phyloP scores from a whole-genome alignment of 2,113 vertebrate species.

The Planiliza haematocheilus region DNA sequence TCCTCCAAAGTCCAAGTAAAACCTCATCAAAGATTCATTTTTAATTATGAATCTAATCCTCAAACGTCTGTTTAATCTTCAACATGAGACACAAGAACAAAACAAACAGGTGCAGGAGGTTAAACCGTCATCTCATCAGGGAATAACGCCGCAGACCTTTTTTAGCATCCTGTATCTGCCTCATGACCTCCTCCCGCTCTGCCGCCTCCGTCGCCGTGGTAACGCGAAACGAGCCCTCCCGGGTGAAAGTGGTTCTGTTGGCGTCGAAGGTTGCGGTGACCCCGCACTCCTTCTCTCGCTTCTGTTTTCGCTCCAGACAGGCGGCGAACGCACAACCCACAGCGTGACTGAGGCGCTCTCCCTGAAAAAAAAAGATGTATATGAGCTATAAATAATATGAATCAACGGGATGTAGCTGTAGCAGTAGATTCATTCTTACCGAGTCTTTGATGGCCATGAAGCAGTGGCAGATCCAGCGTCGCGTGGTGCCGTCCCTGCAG shows the following conservation, averaged over 20 bases:
- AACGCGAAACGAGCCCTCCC: constrained; percentile 97
- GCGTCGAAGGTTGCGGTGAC: constrained; percentile 98
- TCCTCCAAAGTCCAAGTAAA: neutral
- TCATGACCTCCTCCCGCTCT: constrained; percentile 96
- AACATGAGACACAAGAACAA: too few species aligned
- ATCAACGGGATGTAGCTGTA: neutral
- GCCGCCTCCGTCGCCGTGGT: constrained; percentile 97
- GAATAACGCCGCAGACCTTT: constrained; percentile 82
- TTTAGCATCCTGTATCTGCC: constrained; percentile 94
- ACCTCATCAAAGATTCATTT: neutral
- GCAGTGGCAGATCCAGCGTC: constrained; percentile 99
- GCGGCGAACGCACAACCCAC: constrained; percentile 98
- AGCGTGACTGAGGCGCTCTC: constrained; percentile 96
- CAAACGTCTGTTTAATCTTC: too few species aligned
- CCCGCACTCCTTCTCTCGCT: constrained; percentile 98
- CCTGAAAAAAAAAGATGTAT: too few species aligned
- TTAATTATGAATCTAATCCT: too few species aligned
- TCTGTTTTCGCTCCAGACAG: constrained; percentile 97
- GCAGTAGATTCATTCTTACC: constrained; percentile 79
- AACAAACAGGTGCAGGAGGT: too few species aligned
- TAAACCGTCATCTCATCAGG: neutral
- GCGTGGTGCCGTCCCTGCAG: constrained; percentile 97
- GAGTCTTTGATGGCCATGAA: constrained; percentile 99
- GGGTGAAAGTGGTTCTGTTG: constrained; percentile 97
- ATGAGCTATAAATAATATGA: neutral